A percentile compares a stretch with the other conserved stretches of the same genome.
Evolutionary conservation across 2,113 vertebrate genomes (phyloP).

Genomic region (Cynoglossus semilaevis): DNA sequence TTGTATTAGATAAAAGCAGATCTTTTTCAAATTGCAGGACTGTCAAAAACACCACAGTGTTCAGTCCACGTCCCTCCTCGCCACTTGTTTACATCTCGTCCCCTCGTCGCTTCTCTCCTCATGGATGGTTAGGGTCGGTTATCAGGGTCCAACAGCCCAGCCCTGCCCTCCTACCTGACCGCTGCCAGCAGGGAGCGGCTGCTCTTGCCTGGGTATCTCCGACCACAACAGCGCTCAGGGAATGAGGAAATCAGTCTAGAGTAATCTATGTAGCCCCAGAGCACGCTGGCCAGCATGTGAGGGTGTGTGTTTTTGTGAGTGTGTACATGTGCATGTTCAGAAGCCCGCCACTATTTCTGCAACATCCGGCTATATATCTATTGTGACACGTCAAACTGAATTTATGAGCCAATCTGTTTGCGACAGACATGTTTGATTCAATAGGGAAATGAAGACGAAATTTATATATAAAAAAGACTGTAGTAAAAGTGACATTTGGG

Average conservation of each 20-base stretch:
- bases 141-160: constrained; percentile 70
- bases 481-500: constrained; percentile 17
- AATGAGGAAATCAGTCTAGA: constrained; percentile 95
- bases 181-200: constrained; percentile 83
- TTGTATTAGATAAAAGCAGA: too few relatives aligned
- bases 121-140: constrained; percentile 48
- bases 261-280: constrained; percentile 88
- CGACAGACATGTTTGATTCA: constrained; percentile 83
- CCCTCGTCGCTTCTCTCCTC: constrained; percentile 18
- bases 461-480: constrained; percentile 20
- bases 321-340: constrained; percentile 10
- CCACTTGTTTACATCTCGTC: constrained; percentile 6
- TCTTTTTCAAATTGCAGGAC: too few relatives aligned
- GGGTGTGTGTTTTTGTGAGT: constrained; percentile 23
- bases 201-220: constrained; percentile 89
- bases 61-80: not conserved
- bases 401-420: constrained; percentile 93
- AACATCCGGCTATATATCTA: constrained; percentile 99
- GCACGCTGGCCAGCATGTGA: constrained; percentile 38
- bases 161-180: constrained; percentile 83
- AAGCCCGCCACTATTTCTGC: constrained; percentile 90
- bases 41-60: too few relatives aligned
- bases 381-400: constrained; percentile 99
- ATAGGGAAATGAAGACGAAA: constrained; percentile 58
- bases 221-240: constrained; percentile 90